Conservation (phyloP, 2,888 invertebrate genomes). For the Agelastica alni region DNA sequence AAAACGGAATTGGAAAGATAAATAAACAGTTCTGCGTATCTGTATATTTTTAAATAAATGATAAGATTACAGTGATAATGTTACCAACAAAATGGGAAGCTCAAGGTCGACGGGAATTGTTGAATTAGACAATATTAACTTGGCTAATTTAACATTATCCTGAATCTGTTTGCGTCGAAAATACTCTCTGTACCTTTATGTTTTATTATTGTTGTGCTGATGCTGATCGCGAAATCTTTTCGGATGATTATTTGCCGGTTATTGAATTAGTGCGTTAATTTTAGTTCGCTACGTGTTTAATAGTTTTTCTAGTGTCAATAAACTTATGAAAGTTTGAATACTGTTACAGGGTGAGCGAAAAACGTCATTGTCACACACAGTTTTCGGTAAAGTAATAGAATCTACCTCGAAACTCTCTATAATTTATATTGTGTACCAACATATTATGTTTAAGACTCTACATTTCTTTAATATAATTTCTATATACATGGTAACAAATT, state of each 20-base stretch:
- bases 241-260: not conserved
- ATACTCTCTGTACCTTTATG: not conserved
- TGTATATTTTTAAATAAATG: slow-evolving; percentile 47
- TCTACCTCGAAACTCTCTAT: no score
- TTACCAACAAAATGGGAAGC: slow-evolving; percentile 42
- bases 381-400: no score
- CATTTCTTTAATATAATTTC: no score
- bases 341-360: not conserved
- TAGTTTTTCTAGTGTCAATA: not conserved
- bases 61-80: slow-evolving; percentile 51
- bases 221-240: slow-evolving; percentile 1
- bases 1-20: slow-evolving; percentile 18
- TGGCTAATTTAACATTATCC: slow-evolving; percentile 37
- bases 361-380: no score
- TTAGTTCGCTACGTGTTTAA: not conserved
- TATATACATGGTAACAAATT: no score
- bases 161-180: slow-evolving; percentile 7
- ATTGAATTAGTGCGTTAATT: not conserved
- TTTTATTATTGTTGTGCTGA: not conserved
- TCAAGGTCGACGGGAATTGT: slow-evolving; percentile 45
- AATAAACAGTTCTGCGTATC: slow-evolving; percentile 23
- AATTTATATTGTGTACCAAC: no score
- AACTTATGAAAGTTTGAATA: not conserved
- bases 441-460: no score
- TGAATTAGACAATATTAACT: slow-evolving; percentile 44